These are phyloP conservation scores for Steinernema hermaphroditum DNA, from an alignment of 2,888 invertebrate genomes.

Conservation along the genomic window DNA sequence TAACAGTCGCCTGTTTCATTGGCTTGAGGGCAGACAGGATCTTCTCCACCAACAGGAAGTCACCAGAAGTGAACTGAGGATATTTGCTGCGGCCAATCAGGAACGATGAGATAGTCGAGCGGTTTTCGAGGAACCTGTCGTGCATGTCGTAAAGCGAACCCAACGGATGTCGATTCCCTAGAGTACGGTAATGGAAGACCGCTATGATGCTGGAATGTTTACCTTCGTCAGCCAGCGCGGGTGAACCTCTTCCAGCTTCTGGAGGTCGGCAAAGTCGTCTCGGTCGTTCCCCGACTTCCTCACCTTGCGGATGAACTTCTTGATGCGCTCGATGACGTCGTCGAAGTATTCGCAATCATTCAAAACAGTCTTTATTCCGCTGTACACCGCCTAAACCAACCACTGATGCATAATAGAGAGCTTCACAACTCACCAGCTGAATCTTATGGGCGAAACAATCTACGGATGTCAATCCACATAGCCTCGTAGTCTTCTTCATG, in stretches of 20 bases:
- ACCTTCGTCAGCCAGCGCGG: neutral
- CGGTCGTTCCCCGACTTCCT: neutral
- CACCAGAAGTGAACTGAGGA: neutral
- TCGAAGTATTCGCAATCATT: too few relatives aligned
- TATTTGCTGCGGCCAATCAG: neutral
- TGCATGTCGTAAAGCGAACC: neutral
- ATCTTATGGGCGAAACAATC: too few relatives aligned
- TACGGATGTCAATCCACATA: too few relatives aligned
- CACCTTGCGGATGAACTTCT: neutral
- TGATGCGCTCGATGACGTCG: too few relatives aligned
- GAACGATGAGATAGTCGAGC: neutral
- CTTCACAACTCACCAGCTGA: too few relatives aligned
- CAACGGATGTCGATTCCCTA: too few relatives aligned
- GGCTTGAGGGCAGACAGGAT: neutral
- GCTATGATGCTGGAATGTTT: neutral
- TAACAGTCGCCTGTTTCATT: neutral
- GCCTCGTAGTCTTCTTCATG: too few relatives aligned
- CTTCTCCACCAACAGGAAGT: neutral
- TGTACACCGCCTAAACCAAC: too few relatives aligned
- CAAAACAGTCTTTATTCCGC: too few relatives aligned
- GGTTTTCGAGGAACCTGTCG: neutral
- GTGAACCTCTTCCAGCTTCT: neutral
- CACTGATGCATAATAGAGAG: too few relatives aligned
- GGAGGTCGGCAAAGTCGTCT: too few relatives aligned
- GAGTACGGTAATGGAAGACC: neutral